Conservation (phyloP, 2,113 vertebrate genomes). For the Gallinago undulata region DNA sequence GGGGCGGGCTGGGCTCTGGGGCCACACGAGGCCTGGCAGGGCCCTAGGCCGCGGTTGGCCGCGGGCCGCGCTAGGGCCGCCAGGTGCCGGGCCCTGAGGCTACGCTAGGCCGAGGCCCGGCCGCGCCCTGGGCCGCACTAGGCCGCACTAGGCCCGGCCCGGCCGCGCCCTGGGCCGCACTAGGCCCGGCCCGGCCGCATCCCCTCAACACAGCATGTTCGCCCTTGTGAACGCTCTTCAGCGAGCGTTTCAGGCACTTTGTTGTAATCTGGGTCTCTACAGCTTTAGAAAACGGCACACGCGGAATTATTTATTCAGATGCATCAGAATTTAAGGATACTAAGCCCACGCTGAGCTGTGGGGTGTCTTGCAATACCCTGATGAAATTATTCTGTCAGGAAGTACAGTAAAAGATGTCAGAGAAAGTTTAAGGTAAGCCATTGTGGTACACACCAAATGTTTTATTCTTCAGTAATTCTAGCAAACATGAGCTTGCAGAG, state of each 20-base stretch:
- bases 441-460: not conserved
- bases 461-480: not conserved
- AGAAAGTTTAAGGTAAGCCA: not conserved
- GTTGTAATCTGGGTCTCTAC: not conserved
- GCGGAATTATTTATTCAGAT: not conserved
- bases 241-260: not conserved
- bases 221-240: not conserved
- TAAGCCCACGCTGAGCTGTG: not conserved
- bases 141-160: no score
- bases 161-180: no score
- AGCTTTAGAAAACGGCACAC: not conserved
- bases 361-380: not conserved
- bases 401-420: accelerated
- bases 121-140: no score
- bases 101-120: no score
- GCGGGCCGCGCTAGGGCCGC: no score
- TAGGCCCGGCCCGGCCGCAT: no score
- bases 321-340: not conserved
- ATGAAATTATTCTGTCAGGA: not conserved
- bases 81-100: no score
- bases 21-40: no score
- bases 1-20: no score
- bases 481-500: not conserved
- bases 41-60: no score
- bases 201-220: not conserved